These are phyloP conservation scores for Heteropelma amictum DNA, from an alignment of 2,888 invertebrate species.

Conservation along the genomic window DNA sequence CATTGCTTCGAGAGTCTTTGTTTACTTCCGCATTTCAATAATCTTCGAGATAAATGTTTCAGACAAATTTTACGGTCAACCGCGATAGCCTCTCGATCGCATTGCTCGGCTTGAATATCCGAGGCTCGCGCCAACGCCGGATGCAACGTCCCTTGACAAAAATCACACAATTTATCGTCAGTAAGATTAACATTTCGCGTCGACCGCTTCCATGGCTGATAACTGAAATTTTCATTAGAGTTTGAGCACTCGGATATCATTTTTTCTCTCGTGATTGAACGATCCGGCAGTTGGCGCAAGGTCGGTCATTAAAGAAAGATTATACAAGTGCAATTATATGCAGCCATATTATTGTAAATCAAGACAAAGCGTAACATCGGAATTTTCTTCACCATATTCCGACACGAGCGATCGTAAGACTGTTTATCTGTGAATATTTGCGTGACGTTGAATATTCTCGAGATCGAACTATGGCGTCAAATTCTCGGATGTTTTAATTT, in stretches of 20 bases:
- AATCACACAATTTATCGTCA: neutral
- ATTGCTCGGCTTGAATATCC: conserved; percentile 36
- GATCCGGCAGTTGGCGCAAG: conserved; percentile 55
- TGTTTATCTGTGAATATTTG: no score
- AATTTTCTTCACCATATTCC: conserved; percentile 14
- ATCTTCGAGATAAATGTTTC: neutral
- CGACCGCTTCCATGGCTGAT: no score
- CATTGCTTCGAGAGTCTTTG: neutral
- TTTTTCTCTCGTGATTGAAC: no score
- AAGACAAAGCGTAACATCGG: conserved; percentile 36
- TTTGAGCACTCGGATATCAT: no score
- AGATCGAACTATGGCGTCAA: neutral
- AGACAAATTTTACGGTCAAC: conserved; percentile 2
- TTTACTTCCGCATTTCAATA: neutral
- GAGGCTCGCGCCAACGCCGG: conserved; percentile 49
- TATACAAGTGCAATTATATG: conserved; percentile 65
- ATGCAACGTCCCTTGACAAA: no score
- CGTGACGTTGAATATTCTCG: no score
- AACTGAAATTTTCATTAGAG: no score
- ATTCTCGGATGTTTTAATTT: neutral
- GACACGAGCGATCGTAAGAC: neutral
- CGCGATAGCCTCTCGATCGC: conserved; percentile 1
- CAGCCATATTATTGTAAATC: conserved; percentile 52
- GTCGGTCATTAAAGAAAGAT: conserved; percentile 54
- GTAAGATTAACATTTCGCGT: neutral